Evolutionary conservation across 2,113 vertebrate species (phyloP), one percentile per base, ranked within the genome.

Genomic region (Lucifuga dentata): DNA sequence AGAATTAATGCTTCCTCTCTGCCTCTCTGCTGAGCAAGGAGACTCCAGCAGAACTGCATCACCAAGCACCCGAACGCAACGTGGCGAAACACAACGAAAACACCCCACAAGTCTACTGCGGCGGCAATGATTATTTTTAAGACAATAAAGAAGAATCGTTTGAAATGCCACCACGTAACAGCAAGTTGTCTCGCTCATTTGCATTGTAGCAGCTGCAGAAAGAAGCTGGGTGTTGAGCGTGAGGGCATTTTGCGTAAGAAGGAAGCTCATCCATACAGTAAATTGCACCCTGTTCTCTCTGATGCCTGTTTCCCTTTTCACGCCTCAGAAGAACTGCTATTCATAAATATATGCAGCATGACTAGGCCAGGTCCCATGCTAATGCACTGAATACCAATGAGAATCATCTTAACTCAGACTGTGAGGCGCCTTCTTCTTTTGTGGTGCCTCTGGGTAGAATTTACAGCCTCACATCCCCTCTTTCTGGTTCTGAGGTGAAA

Each of bases 341-440:
- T 80, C 89, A 86, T 85, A 78, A 83, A 83, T 81, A 79, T 69
- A 86, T 76, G 77, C 72, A 74, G 72, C 72, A 52, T 23, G 76
- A 63, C 80, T 19, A 36, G 36, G 65, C 70, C 59, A 58, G 57
- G 61, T 72, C 72, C 44, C 68, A 38, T 59, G 72, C 61, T 73
- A 62, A 88, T 57, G 79, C 20, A 1, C 45, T 2, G 83, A 86
- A 89, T 89, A 72, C 77, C 71, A 78, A 88, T 77, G 74, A 81
- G 78, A 76, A 8, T 46, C 15, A 12, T 68, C 51, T 39, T 48
- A 45, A 57, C 56, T 51, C n/a, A 44, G 51, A 19, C 64, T 45
- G 50, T 20, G 5, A 48, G 53, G 45, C 62, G 17, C 32, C 45
- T 58, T 68, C 73, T 38, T 81, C 68, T 78, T 83, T 58, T 84